Conservation (phyloP, 2,797 vertebrate species). For the Oreortyx pictus region DNA sequence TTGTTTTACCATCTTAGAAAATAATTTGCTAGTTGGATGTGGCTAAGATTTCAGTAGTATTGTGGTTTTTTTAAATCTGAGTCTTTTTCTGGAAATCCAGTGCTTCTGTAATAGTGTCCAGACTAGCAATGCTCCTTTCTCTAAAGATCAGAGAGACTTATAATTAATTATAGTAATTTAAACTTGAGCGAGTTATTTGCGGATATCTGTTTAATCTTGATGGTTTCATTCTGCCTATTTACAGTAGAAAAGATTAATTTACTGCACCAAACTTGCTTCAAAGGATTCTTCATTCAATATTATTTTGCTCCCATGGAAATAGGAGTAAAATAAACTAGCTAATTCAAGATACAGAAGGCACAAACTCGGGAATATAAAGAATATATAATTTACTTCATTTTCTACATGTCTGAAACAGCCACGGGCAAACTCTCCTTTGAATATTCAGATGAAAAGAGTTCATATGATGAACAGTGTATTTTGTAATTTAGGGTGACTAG, state of each 20-base stretch:
- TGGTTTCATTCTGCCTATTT: neutral
- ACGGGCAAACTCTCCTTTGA: neutral
- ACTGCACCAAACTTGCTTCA: neutral
- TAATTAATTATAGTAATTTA: conserved; percentile 15
- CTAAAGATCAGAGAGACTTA: neutral
- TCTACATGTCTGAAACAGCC: neutral
- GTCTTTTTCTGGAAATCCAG: neutral
- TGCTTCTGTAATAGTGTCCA: neutral
- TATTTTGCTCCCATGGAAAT: neutral
- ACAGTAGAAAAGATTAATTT: neutral
- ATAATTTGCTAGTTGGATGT: fast-evolving
- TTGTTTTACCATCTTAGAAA: neutral
- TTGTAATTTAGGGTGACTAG: neutral
- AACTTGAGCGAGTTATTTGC: conserved; percentile 8
- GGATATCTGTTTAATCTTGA: neutral
- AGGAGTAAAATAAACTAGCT: neutral
- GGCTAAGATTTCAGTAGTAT: neutral
- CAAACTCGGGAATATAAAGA: neutral
- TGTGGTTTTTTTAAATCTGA: neutral
- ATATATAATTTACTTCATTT: neutral
- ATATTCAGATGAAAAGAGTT: neutral
- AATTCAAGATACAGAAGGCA: neutral
- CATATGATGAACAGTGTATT: neutral
- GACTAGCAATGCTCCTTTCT: neutral
- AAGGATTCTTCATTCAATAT: neutral